These are phyloP conservation scores for Umimayanthus chanpuru DNA, from an alignment of 92 coral and sea anemone genomes.

Conservation along the genomic window DNA sequence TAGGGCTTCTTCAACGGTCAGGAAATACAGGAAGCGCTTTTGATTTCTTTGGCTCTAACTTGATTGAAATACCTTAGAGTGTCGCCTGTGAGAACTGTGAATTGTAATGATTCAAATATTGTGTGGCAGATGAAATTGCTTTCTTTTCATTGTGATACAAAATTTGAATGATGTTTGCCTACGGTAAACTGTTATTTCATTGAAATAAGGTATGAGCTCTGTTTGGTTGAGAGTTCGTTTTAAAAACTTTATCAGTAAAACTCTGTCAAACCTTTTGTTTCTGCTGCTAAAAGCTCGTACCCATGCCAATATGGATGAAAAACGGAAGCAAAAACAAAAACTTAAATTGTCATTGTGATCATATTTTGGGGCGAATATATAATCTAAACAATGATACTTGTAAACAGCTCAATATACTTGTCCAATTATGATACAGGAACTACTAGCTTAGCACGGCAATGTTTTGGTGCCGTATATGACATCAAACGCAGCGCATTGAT, in stretches of 20 bases:
- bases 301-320: not conserved
- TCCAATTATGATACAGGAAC: slow-evolving; percentile 71
- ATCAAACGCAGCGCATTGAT: slow-evolving; percentile 8
- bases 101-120: not conserved
- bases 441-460: not conserved
- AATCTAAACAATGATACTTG: slow-evolving; percentile 75
- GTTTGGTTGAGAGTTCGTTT: slow-evolving; percentile 22
- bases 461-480: not conserved
- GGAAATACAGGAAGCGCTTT: slow-evolving; percentile 44
- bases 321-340: slow-evolving; percentile 3
- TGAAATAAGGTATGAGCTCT: slow-evolving; percentile 58
- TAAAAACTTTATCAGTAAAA: not conserved
- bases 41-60: slow-evolving; percentile 19
- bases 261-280: not conserved
- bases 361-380: slow-evolving; percentile 65
- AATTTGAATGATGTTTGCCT: slow-evolving; percentile 58
- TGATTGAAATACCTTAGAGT: not conserved
- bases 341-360: slow-evolving; percentile 48
- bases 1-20: not conserved
- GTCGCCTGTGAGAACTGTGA: slow-evolving; percentile 11
- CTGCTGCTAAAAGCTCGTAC: not conserved
- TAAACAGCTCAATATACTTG: slow-evolving; percentile 82
- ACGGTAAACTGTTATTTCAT: slow-evolving; percentile 49
- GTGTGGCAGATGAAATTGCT: slow-evolving; percentile 40
- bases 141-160: slow-evolving; percentile 28